Evolutionary conservation across 2,797 vertebrate genomes (phyloP).

Genomic region (Brachymystax lenok): DNA sequence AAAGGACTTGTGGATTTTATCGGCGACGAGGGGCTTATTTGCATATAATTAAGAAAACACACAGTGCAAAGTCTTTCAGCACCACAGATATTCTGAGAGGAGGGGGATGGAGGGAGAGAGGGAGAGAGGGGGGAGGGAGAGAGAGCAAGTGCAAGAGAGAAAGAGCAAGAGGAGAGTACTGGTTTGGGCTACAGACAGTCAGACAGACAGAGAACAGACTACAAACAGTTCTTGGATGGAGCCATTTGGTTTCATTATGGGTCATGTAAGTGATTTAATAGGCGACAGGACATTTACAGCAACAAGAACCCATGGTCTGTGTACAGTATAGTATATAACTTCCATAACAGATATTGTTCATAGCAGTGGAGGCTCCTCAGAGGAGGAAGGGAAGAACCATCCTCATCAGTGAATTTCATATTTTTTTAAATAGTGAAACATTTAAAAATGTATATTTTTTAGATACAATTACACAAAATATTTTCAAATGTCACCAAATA

Average conservation of each 20-base stretch:
- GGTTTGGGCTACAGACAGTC: too few species aligned
- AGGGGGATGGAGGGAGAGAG: constrained; percentile 14
- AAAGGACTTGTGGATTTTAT: too few species aligned
- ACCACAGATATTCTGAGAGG: constrained; percentile 37
- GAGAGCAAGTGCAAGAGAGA: neutral
- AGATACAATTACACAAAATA: too few species aligned
- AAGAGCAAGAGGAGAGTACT: neutral
- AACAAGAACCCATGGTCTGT: neutral
- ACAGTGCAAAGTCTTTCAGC: constrained; percentile 52
- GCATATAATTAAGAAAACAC: constrained; percentile 2
- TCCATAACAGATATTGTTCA: constrained; percentile 52
- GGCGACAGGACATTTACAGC: constrained; percentile 22
- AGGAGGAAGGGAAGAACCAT: too few species aligned
- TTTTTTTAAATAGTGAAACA: too few species aligned
- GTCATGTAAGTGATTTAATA: constrained; percentile 21
- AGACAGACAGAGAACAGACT: constrained; percentile 17
- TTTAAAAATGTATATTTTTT: too few species aligned
- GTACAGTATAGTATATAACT: constrained; percentile 53
- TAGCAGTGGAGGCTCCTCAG: neutral
- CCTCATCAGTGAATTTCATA: too few species aligned
- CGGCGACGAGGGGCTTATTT: too few species aligned
- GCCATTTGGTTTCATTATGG: constrained; percentile 38
- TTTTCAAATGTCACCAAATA: too few species aligned
- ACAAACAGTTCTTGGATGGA: constrained; percentile 30
- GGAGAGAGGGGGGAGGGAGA: constrained; percentile 18